These are phyloP conservation scores for Apostichopus californicus DNA, from an alignment of 35 echinoderm and acorn worm species.

Conservation along the genomic window DNA sequence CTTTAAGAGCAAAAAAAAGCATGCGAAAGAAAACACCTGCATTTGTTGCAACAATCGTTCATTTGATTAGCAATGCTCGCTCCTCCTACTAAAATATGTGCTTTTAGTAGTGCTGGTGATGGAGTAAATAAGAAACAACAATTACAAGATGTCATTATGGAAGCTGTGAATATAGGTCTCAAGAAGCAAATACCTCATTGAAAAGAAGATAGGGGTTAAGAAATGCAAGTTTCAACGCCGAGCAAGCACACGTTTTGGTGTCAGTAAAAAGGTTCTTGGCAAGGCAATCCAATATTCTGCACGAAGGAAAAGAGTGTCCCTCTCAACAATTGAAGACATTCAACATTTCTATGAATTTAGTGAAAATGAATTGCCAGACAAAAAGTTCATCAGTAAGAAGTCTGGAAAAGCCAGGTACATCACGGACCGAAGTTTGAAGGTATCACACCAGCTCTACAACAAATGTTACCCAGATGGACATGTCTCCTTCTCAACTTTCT, in stretches of 20 bases:
- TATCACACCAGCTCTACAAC: constrained; percentile 48
- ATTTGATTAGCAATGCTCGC: constrained; percentile 41
- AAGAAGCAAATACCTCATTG: background rate
- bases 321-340: background rate
- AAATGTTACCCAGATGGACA: constrained; percentile 46
- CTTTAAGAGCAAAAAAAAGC: constrained; percentile 50
- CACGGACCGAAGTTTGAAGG: constrained; percentile 51
- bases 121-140: background rate
- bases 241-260: constrained; percentile 24
- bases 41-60: constrained; percentile 41
- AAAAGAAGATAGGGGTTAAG: background rate
- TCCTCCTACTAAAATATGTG: constrained; percentile 51
- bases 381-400: background rate
- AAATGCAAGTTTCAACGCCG: background rate
- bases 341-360: background rate
- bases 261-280: constrained; percentile 17
- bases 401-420: constrained; percentile 32
- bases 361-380: constrained; percentile 4
- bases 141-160: background rate
- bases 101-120: constrained; percentile 36
- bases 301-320: constrained; percentile 2
- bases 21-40: constrained; percentile 53
- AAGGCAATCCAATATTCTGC: background rate
- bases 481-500: constrained; percentile 48
- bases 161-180: background rate